These are phyloP conservation scores for Erythrocercus mccallii DNA, from an alignment of 2,113 vertebrate genomes.

Conservation along the genomic window DNA sequence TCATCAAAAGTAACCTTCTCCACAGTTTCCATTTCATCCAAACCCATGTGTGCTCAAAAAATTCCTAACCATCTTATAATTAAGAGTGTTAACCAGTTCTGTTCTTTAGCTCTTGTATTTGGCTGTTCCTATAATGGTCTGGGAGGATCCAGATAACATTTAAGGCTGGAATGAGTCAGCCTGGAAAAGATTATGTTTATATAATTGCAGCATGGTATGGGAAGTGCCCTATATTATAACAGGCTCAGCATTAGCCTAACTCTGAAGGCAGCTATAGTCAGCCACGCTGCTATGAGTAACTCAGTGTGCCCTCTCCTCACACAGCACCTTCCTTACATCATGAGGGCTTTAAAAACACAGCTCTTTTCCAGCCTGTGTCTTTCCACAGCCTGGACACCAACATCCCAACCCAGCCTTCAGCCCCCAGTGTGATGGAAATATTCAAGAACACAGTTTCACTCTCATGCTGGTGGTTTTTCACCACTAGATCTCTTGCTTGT, in stretches of 20 bases:
- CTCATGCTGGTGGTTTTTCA: not conserved
- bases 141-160: constrained; percentile 59
- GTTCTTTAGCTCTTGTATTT: not conserved
- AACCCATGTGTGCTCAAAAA: not conserved
- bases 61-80: not conserved
- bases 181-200: constrained; percentile 23
- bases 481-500: not conserved
- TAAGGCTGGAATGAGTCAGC: constrained; percentile 37
- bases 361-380: not conserved
- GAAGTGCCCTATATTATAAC: constrained; percentile 8
- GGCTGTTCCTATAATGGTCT: constrained; percentile 1
- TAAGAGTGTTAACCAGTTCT: not conserved
- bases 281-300: constrained; percentile 40
- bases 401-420: not conserved
- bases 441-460: not conserved
- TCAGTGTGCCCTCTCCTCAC: not conserved
- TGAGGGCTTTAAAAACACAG: not conserved
- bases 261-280: constrained; percentile 31
- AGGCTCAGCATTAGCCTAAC: not conserved
- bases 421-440: not conserved
- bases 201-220: constrained; percentile 39
- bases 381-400: not conserved
- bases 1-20: not conserved
- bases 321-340: not conserved
- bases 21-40: not conserved